Evolutionary conservation across 2,888 invertebrate species (phyloP).

Genomic region (Actias luna): DNA sequence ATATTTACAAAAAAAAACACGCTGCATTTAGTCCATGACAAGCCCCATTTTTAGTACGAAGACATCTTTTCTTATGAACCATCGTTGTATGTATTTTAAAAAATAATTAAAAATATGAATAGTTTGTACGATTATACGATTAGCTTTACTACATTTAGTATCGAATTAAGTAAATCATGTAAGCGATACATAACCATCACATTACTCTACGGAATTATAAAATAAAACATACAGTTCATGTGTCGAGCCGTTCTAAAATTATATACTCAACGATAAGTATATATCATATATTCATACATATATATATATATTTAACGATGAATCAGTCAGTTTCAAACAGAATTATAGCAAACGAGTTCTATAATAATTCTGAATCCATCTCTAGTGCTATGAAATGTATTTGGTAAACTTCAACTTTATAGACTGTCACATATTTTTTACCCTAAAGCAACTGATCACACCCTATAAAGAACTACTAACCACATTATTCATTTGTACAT

Average conservation of each 20-base stretch:
- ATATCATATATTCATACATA: background rate
- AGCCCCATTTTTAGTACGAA: no score
- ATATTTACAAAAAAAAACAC: no score
- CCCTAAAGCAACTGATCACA: conserved; percentile 14
- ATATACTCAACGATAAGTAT: background rate
- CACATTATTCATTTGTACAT: conserved; percentile 29
- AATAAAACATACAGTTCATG: background rate
- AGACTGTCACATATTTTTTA: conserved; percentile 12
- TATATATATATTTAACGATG: conserved; percentile 18
- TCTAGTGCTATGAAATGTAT: conserved; percentile 1
- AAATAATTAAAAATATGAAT: no score
- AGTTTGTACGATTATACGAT: no score
- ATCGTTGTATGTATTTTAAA: no score
- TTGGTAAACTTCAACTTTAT: conserved; percentile 3
- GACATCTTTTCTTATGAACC: no score
- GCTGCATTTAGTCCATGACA: no score
- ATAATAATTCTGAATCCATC: background rate
- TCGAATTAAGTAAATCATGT: no score
- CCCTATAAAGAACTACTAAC: conserved; percentile 35
- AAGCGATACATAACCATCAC: no score
- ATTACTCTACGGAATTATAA: background rate
- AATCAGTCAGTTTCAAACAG: conserved; percentile 22
- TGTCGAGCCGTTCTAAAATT: background rate
- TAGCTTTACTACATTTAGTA: no score
- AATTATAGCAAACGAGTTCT: conserved; percentile 9